Conservation (phyloP, 2,113 vertebrate species). For the Perca fluviatilis region DNA sequence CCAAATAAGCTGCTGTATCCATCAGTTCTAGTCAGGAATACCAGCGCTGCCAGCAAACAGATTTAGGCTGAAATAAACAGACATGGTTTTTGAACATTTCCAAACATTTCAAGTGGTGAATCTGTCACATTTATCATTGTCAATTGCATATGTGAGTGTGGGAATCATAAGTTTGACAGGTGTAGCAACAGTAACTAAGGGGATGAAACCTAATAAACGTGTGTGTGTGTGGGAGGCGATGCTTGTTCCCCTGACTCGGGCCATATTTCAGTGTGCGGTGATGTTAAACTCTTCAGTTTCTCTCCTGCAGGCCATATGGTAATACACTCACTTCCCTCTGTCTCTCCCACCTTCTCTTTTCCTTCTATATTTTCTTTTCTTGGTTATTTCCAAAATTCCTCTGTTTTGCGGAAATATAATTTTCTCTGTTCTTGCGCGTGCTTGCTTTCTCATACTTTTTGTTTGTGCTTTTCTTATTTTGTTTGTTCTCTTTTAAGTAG, state of each 20-base stretch:
- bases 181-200: neutral
- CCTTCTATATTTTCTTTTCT: constrained; percentile 1
- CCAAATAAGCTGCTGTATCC: constrained; percentile 38
- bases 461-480: neutral
- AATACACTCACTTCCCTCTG: constrained; percentile 28
- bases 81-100: no score
- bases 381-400: constrained; percentile 19
- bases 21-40: constrained; percentile 27
- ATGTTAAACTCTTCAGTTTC: constrained; percentile 8
- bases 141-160: neutral
- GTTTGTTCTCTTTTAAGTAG: constrained; percentile 38
- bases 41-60: constrained; percentile 5
- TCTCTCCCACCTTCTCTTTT: constrained; percentile 7
- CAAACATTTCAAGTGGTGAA: neutral
- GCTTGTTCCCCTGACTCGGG: constrained; percentile 12
- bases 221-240: neutral
- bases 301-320: constrained; percentile 48
- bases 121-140: neutral
- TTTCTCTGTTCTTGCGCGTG: neutral
- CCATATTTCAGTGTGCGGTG: constrained; percentile 30
- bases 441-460: neutral
- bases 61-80: no score
- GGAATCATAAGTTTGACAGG: no score
- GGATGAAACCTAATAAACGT: no score
- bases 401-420: neutral